phyloP scores from a whole-genome alignment of 2,888 invertebrate genomes.

The Nomada lathburiana region DNA sequence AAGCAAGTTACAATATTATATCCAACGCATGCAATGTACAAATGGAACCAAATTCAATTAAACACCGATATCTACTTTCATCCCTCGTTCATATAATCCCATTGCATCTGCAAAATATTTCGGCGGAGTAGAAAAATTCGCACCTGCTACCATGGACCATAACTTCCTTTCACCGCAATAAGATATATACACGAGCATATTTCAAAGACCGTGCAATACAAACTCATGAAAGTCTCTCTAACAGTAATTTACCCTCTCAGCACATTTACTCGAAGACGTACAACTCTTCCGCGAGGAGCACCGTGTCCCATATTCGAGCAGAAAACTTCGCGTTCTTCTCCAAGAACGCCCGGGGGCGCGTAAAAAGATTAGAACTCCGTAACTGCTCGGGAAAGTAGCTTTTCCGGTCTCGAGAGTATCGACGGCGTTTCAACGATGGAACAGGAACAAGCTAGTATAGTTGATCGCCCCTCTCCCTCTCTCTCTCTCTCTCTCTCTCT shows the following conservation, averaged over 20 bases:
- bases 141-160: too few relatives aligned
- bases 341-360: constrained; percentile 5
- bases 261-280: too few relatives aligned
- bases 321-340: not conserved
- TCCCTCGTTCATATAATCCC: not conserved
- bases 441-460: constrained; percentile 61
- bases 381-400: constrained; percentile 49
- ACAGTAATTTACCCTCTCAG: too few relatives aligned
- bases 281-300: not conserved
- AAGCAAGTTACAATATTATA: not conserved
- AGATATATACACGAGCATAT: too few relatives aligned
- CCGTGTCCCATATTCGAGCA: not conserved
- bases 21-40: not conserved
- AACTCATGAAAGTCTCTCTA: too few relatives aligned
- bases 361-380: constrained; percentile 58
- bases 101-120: too few relatives aligned
- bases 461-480: constrained; percentile 79
- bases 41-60: not conserved
- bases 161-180: too few relatives aligned
- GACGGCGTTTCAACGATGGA: constrained; percentile 61
- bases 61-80: not conserved
- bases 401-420: constrained; percentile 64
- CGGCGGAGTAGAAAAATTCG: too few relatives aligned
- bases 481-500: constrained; percentile 31
- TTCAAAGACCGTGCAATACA: too few relatives aligned